Conservation (phyloP, 23 tunicate genomes). For the Ascidia mentula region DNA sequence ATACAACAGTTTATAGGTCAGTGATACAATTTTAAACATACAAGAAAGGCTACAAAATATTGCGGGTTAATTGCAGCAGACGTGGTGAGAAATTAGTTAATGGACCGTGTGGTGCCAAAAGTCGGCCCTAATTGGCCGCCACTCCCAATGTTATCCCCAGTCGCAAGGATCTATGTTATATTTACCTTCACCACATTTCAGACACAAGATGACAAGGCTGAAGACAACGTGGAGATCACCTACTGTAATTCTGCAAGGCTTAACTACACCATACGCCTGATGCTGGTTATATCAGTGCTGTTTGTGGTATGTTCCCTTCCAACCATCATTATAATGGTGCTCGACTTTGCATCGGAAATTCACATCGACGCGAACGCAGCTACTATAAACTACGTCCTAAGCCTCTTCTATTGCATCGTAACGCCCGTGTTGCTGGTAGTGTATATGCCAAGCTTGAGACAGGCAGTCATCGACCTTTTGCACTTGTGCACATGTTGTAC, state of each 20-base stretch:
- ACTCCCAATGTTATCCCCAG: too few species aligned
- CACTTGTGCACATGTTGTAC: not conserved
- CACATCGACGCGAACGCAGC: not conserved
- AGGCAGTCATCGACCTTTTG: not conserved
- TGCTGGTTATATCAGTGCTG: not conserved
- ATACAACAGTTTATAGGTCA: too few species aligned
- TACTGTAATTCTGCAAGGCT: not conserved
- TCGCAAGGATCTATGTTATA: too few species aligned
- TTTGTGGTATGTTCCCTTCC: not conserved
- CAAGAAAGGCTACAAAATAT: too few species aligned
- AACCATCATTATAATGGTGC: not conserved
- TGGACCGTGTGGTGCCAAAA: too few species aligned
- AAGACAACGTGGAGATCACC: not conserved
- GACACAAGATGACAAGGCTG: not conserved
- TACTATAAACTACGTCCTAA: not conserved
- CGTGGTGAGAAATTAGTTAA: too few species aligned
- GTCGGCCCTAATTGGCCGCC: too few species aligned
- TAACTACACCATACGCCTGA: not conserved
- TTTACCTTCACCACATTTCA: too few species aligned
- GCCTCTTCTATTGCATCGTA: not conserved
- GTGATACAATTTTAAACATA: too few species aligned
- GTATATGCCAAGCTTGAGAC: not conserved
- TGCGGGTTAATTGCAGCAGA: too few species aligned
- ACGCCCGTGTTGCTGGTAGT: not conserved
- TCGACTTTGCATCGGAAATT: not conserved